Base-by-base conservation (phyloP, 2,113 vertebrate genomes). In the Puma concolor region DNA sequence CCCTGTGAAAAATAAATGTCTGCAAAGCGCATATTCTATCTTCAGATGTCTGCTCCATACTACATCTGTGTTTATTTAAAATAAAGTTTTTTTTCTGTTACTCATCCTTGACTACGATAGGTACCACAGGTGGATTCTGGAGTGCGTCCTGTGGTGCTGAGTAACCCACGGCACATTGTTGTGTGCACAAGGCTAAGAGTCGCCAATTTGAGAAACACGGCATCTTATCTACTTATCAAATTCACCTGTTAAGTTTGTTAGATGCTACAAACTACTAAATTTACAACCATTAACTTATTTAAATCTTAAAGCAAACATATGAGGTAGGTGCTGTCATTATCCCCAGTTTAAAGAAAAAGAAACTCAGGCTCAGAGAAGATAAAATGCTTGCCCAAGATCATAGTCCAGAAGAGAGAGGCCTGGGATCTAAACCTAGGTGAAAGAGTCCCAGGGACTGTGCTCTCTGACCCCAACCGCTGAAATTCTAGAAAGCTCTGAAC, bases 131-230 rank as follows among this genome's bases (percentile, higher is more conserved):
- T 44, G n/a, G 29, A 54, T 21, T 64, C 41, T 94, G 33, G 48
- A 29, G 7, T 52, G 3, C 3, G 2, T 25, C 10, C 52, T 21
- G 0, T 48, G n/a, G 31, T 10, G 1, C 57, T 7, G 5, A 11
- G 25, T 71, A 5, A 11, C 29, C 54, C 29, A 11, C 1, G 25
- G 48, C 57, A 76, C 29, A 0, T 12, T 54, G 16, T 7, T 31
- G 7, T 7, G 4, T 8, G 29, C 2, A 19, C 15, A 9, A 1
- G 27, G 10, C 9, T 29, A 29, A 14, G 5, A 33, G 33, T 2
- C 31, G 12, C 23, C n/a, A 4, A 1, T 25, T 50, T 33, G 29
- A 96, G 48, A 67, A 52, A 33, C 10, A 5, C 13, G 11, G 11
- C 10, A n/a, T 76, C 36, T 41, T 23, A 17, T 57, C 72, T 54